Conservation (phyloP, 2,113 vertebrate species). For the Sisor rabdophorus region DNA sequence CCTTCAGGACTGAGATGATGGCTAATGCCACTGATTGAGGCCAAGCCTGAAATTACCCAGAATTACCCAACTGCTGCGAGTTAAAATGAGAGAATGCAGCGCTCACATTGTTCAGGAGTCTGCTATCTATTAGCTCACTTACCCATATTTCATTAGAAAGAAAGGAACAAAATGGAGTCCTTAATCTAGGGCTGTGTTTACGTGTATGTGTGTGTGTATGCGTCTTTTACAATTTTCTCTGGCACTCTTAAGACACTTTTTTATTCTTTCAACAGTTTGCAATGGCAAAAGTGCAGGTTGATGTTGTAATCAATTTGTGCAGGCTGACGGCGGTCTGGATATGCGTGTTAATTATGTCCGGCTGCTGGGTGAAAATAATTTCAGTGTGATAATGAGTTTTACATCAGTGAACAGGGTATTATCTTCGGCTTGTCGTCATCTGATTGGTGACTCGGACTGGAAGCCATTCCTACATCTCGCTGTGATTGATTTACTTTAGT, state of each 20-base stretch:
- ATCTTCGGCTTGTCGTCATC: conserved; percentile 48
- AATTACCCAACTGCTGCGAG: conserved; percentile 55
- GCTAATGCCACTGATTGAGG: conserved; percentile 65
- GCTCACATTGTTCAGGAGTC: conserved; percentile 53
- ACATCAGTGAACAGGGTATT: conserved; percentile 61
- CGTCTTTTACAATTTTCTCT: conserved; percentile 39
- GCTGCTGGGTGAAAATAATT: conserved; percentile 74
- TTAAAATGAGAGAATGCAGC: conserved; percentile 50
- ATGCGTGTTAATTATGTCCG: conserved; percentile 72
- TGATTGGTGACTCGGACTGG: conserved; percentile 15
- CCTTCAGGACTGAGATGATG: conserved; percentile 67
- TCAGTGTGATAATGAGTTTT: conserved; percentile 72
- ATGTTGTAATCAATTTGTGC: conserved; percentile 73
- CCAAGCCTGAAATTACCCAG: conserved; percentile 66
- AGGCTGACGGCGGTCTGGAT: conserved; percentile 66
- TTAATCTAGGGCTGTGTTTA: conserved; percentile 13
- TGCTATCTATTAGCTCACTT: conserved; percentile 49
- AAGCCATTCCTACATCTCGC: background rate
- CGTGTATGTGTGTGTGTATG: background rate
- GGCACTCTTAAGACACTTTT: conserved; percentile 21
- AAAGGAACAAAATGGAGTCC: conserved; percentile 48
- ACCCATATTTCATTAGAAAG: conserved; percentile 54
- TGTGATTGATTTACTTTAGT: conserved; percentile 26
- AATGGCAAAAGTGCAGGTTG: conserved; percentile 29
- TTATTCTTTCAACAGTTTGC: background rate